A percentile compares a stretch with the other conserved stretches of the same genome.
Conservation (phyloP, 1,140 invertebrate species). For the Heterodera carotae region DNA sequence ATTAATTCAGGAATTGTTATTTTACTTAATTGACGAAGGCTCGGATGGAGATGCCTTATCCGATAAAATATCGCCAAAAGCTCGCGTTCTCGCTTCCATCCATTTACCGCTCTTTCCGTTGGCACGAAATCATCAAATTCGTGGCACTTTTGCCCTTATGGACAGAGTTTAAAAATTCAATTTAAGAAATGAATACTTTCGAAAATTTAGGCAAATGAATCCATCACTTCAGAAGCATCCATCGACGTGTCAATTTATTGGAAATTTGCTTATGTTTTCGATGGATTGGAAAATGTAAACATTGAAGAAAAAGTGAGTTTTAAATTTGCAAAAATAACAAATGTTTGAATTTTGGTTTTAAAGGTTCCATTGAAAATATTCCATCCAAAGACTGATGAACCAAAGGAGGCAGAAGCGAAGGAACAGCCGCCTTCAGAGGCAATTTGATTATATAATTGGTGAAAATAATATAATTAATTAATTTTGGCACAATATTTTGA, state of each 20-base stretch:
- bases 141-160: slow-evolving; percentile 35
- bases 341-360: neutral
- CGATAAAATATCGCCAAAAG: slow-evolving; percentile 1
- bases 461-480: too few species aligned
- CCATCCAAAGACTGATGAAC: neutral
- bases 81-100: slow-evolving; percentile 13
- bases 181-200: neutral
- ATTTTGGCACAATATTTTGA: too few species aligned
- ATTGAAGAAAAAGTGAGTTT: neutral
- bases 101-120: slow-evolving; percentile 31
- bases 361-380: slow-evolving; percentile 4
- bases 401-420: neutral
- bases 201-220: slow-evolving; percentile 31
- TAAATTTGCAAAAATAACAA: too few species aligned
- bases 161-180: slow-evolving; percentile 8
- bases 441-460: neutral
- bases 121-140: slow-evolving; percentile 34
- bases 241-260: slow-evolving; percentile 47
- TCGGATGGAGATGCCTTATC: neutral
- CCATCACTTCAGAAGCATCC: slow-evolving; percentile 32
- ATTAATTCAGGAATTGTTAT: slow-evolving; percentile 32
- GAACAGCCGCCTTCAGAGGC: slow-evolving; percentile 1
- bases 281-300: slow-evolving; percentile 25
- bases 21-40: slow-evolving; percentile 32
- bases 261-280: slow-evolving; percentile 48